Evolutionary conservation across 1,140 invertebrate species (phyloP).

Genomic region (Artemia franciscana): DNA sequence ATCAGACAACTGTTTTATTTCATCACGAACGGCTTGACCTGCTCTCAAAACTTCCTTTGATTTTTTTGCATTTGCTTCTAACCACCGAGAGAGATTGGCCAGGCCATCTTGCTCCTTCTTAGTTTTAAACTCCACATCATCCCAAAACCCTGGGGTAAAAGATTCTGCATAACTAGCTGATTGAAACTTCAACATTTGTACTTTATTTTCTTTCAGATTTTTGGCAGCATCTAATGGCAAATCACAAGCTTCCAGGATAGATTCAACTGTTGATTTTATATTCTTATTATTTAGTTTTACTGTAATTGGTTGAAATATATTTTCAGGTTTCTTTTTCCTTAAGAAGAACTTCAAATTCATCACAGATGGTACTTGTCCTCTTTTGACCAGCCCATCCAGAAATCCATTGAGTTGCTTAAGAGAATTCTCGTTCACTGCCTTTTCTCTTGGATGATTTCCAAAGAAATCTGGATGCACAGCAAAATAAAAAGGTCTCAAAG

Average conservation of each 20-base stretch:
- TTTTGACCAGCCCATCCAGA: constrained; percentile 42
- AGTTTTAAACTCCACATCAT: not conserved
- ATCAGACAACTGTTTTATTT: constrained; percentile 34
- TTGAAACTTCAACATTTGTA: not conserved
- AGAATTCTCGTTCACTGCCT: constrained; percentile 73
- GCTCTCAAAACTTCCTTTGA: constrained; percentile 32
- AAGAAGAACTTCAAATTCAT: constrained; percentile 44
- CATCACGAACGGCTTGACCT: constrained; percentile 34
- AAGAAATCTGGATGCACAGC: constrained; percentile 85
- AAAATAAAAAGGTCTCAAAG: constrained; percentile 78
- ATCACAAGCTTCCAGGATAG: constrained; percentile 51
- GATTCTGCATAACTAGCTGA: not conserved
- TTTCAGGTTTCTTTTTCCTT: constrained; percentile 11
- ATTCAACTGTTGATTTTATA: constrained; percentile 43
- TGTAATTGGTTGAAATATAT: not conserved
- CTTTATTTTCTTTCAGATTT: not conserved
- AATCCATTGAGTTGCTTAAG: constrained; percentile 63
- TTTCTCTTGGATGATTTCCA: constrained; percentile 64
- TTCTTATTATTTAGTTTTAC: constrained; percentile 18
- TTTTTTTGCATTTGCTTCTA: constrained; percentile 33
- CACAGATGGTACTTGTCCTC: constrained; percentile 26
- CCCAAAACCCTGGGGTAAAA: no score
- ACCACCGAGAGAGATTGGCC: constrained; percentile 27
- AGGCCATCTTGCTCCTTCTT: not conserved
- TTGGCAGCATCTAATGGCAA: constrained; percentile 36